These are phyloP conservation scores for Philonicus albiceps DNA, from an alignment of 2,888 invertebrate genomes.

Conservation along the genomic window DNA sequence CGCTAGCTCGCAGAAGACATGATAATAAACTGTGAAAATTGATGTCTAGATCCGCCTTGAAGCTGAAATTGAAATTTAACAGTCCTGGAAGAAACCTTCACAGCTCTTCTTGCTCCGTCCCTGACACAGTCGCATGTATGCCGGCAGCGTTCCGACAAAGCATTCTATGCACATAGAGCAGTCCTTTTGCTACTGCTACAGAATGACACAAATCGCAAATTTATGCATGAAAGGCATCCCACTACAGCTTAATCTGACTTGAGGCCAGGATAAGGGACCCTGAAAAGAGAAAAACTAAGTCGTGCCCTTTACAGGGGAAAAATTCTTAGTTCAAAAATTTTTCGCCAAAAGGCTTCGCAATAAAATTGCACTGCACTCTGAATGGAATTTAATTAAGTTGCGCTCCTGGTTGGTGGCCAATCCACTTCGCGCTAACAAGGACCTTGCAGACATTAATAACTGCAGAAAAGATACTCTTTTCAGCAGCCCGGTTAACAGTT, in stretches of 20 bases:
- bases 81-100: not conserved
- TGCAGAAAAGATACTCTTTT: not conserved
- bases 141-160: not conserved
- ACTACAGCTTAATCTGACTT: not conserved
- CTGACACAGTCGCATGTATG: not conserved
- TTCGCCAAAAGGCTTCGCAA: not conserved
- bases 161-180: not conserved
- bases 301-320: not conserved
- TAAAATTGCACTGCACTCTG: not conserved
- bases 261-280: not conserved
- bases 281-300: not conserved
- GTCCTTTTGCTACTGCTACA: not conserved
- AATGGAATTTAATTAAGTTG: not conserved
- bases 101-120: not conserved
- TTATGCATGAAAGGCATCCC: not conserved
- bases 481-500: not conserved
- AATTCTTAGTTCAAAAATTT: not conserved
- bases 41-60: not conserved
- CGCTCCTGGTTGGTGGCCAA: not conserved
- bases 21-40: not conserved
- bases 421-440: not conserved
- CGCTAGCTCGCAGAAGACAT: not conserved
- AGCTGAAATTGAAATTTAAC: not conserved
- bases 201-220: not conserved
- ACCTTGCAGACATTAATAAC: not conserved